Evolutionary conservation across 2,888 invertebrate genomes (phyloP).

Genomic region (Eristalinus sepulchralis): DNA sequence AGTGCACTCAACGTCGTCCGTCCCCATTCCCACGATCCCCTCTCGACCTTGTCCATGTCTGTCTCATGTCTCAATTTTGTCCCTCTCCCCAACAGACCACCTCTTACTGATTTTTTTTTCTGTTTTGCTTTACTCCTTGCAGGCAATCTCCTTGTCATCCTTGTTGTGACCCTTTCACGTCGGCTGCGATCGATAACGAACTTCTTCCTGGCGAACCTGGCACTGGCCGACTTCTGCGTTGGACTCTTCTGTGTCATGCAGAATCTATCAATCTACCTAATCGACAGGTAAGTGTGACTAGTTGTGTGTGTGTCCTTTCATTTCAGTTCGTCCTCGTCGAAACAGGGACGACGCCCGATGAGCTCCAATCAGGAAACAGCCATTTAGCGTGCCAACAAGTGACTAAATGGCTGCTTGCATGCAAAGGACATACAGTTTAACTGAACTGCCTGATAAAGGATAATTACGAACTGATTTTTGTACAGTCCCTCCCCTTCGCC

Average conservation of each 20-base stretch:
- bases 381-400: too few relatives aligned
- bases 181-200: conserved; percentile 93
- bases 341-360: too few relatives aligned
- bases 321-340: too few relatives aligned
- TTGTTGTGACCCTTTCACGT: conserved; percentile 91
- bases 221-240: conserved; percentile 95
- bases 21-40: neutral
- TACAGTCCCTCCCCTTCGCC: too few relatives aligned
- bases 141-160: conserved; percentile 93
- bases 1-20: neutral
- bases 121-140: conserved; percentile 80
- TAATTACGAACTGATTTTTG: neutral
- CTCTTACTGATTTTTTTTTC: neutral
- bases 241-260: conserved; percentile 95
- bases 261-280: conserved; percentile 91
- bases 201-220: conserved; percentile 94
- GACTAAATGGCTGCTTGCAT: neutral
- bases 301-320: neutral
- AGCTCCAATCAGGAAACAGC: too few relatives aligned
- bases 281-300: conserved; percentile 84
- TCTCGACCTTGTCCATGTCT: neutral
- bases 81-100: neutral
- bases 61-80: neutral
- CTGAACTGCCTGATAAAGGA: neutral
- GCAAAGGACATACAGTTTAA: neutral